Evolutionary conservation across 2,113 vertebrate species (phyloP), one percentile per base, ranked within the genome.

Genomic region (Aix galericulata): DNA sequence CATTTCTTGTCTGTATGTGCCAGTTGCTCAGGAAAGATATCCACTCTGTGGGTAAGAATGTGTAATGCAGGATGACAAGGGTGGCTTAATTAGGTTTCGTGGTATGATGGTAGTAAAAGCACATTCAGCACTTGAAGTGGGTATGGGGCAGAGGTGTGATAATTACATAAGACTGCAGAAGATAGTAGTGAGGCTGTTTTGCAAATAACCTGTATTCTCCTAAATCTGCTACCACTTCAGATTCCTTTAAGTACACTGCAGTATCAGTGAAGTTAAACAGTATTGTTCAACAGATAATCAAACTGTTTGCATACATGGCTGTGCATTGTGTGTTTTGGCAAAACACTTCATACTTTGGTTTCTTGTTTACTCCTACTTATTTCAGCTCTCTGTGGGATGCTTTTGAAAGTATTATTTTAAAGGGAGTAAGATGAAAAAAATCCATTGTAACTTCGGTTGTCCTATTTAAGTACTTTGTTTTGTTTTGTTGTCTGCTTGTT

Each of bases 71-170:
- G 29, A 34, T 6, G 25, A 7, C 17, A 26, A 53, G 29, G 11
- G 4, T 60, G 2, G 1, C 23, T 66, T 83, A 25, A 32, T 38
- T 48, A 42, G 9, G 8, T 48, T 82, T 72, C 21, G 20, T 16
- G 8, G 5, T 58, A 7, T 11, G 29, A 29, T 32, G n/a, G 31
- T 2, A 82, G 25, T 7, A 59, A 58, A 75, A 48, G 17, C 0
- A 2, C 3, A 1, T 16, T 67, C 1, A 17, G 2, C 5, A 11
- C 9, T 36, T 82, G 48, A 56, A 56, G 12, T 22, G 42, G 50
- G 21, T 46, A 15, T 17, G 20, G 16, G 27, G 40, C 52, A 4
- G 8, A 71, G 3, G 1, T 13, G 5, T 22, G 5, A 26, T 48
- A 55, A 46, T n/a, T 68, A 18, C 2, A 12, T 25, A 62, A 44